Evolutionary conservation across 2,888 invertebrate species (phyloP).

Genomic region (Monopis laevigella): DNA sequence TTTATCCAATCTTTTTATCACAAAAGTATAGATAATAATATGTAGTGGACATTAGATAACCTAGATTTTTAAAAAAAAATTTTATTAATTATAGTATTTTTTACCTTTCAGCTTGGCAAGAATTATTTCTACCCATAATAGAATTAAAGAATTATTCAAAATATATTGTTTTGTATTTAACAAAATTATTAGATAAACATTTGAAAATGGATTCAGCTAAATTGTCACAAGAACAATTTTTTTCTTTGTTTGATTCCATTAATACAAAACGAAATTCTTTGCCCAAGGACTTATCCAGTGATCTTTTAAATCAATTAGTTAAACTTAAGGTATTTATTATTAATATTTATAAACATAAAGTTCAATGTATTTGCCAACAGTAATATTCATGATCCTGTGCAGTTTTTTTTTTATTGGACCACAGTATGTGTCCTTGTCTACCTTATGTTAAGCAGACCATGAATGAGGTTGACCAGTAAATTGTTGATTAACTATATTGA

Average conservation of each 20-base stretch:
- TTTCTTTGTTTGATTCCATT: constrained; percentile 70
- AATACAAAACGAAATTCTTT: constrained; percentile 65
- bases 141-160: constrained; percentile 76
- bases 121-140: constrained; percentile 76
- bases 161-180: constrained; percentile 71
- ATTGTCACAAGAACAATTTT: constrained; percentile 62
- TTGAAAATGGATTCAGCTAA: constrained; percentile 39
- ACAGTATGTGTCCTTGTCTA: too few species aligned
- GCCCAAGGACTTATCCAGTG: constrained; percentile 62
- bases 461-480: too few species aligned
- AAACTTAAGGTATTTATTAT: constrained; percentile 59
- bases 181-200: constrained; percentile 55
- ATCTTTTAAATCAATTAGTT: constrained; percentile 60
- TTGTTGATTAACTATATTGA: too few species aligned
- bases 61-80: too few species aligned
- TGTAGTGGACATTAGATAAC: too few species aligned
- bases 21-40: too few species aligned
- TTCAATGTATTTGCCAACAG: too few species aligned
- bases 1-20: too few species aligned
- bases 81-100: too few species aligned
- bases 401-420: too few species aligned
- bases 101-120: constrained; percentile 73
- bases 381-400: too few species aligned
- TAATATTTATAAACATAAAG: constrained; percentile 8
- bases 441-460: too few species aligned